Conservation (phyloP, 2,888 invertebrate genomes). For the Crioceris asparagi region DNA sequence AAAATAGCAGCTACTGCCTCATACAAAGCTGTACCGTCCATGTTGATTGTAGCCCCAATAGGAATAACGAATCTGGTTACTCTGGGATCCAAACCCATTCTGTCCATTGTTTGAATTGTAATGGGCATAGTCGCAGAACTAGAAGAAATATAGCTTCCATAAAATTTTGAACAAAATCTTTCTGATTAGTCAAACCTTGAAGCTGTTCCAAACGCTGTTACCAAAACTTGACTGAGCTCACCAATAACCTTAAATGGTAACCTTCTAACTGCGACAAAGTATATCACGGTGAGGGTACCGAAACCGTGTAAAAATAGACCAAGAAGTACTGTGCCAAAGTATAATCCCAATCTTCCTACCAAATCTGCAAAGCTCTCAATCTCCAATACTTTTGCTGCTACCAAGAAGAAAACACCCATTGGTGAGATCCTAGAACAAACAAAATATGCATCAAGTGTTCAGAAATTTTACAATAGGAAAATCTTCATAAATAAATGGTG, state of each 20-base stretch:
- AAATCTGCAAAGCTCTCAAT: constrained; percentile 77
- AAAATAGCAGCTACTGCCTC: constrained; percentile 97
- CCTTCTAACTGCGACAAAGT: constrained; percentile 68
- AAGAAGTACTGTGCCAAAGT: constrained; percentile 85
- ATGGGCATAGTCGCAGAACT: constrained; percentile 93
- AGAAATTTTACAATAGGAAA: too few relatives aligned
- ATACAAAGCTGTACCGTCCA: constrained; percentile 95
- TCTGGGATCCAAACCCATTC: constrained; percentile 80
- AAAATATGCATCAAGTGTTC: constrained; percentile 2
- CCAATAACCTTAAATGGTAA: constrained; percentile 74
- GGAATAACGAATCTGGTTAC: constrained; percentile 93
- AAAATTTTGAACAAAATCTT: neutral
- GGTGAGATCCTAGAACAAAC: constrained; percentile 67
- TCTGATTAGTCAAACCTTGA: constrained; percentile 50
- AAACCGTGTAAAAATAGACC: constrained; percentile 89
- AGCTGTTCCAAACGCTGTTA: constrained; percentile 93
- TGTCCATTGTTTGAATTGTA: constrained; percentile 63
- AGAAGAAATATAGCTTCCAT: constrained; percentile 9
- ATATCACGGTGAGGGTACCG: constrained; percentile 78
- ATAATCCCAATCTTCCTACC: constrained; percentile 80
- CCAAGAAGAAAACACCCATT: constrained; percentile 77
- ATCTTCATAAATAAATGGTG: neutral
- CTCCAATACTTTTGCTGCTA: constrained; percentile 84
- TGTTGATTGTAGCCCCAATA: constrained; percentile 96
- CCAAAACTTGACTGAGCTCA: constrained; percentile 81